phyloP scores from a whole-genome alignment of 2,113 vertebrate genomes.

The Balaeniceps rex region DNA sequence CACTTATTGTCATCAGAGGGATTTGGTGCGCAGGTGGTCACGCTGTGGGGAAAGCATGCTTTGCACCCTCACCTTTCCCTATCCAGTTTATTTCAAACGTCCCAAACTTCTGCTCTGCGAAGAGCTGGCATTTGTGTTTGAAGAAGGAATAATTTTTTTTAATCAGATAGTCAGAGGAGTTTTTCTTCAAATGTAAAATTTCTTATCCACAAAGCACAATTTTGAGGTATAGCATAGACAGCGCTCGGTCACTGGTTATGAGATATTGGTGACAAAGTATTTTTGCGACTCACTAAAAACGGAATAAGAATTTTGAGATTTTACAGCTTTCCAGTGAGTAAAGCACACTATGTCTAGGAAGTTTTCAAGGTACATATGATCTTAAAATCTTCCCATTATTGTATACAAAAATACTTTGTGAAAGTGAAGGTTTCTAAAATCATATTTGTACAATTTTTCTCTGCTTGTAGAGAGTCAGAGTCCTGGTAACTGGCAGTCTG shows the following conservation, averaged over 20 bases:
- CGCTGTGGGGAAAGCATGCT: fast-evolving
- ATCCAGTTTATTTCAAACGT: background rate
- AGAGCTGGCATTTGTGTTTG: background rate
- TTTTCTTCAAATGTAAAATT: background rate
- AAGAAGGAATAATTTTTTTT: background rate
- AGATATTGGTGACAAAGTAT: background rate
- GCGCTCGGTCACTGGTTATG: background rate
- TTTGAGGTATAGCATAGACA: background rate
- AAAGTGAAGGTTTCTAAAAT: background rate
- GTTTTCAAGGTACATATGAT: background rate
- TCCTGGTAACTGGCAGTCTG: background rate
- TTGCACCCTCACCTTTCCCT: background rate
- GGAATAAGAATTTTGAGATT: background rate
- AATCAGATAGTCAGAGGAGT: background rate
- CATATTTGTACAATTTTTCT: background rate
- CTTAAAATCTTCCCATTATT: background rate
- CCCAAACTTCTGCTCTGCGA: background rate
- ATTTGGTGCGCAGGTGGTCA: too few species aligned
- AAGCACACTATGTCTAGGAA: background rate
- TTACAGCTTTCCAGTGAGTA: background rate
- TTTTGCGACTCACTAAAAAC: background rate
- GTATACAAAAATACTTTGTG: background rate
- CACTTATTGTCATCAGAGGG: background rate
- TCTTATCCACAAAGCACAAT: background rate
- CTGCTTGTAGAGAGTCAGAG: background rate